phyloP scores from a whole-genome alignment of 2,797 vertebrate species.

The Neostethus bicornis region DNA sequence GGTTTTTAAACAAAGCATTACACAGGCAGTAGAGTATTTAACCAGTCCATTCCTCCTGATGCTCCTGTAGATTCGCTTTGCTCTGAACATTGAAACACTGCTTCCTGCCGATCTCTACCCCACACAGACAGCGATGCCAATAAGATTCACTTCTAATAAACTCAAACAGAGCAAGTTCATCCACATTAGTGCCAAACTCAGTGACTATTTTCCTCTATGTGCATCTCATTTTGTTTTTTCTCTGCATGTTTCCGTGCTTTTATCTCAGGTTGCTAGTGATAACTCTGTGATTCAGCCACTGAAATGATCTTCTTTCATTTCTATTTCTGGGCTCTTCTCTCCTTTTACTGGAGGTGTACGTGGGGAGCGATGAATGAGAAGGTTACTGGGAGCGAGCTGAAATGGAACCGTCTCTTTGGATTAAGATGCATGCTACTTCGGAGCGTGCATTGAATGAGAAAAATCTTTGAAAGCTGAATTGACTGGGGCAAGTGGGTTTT shows the following conservation, averaged over 20 bases:
- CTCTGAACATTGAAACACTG: constrained; percentile 24
- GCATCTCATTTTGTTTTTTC: constrained; percentile 36
- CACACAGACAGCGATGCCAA: constrained; percentile 26
- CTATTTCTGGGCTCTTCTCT: constrained; percentile 52
- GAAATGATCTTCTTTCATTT: constrained; percentile 64
- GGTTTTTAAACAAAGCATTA: constrained; percentile 65
- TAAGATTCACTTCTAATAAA: constrained; percentile 32
- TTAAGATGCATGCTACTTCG: constrained; percentile 62
- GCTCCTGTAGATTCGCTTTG: constrained; percentile 20
- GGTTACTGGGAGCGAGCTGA: constrained; percentile 58
- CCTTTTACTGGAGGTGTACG: constrained; percentile 50
- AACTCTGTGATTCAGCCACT: constrained; percentile 52
- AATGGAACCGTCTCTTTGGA: constrained; percentile 73
- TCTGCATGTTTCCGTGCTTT: constrained; percentile 28
- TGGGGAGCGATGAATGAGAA: constrained; percentile 49
- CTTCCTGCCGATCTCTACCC: constrained; percentile 30
- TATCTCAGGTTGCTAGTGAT: constrained; percentile 45
- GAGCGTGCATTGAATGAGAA: constrained; percentile 62
- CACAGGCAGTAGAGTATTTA: constrained; percentile 46
- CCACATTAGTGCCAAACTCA: constrained; percentile 34
- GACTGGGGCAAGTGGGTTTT: constrained; percentile 5
- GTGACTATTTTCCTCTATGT: constrained; percentile 30
- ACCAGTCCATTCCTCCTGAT: constrained; percentile 49
- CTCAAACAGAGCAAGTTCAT: constrained; percentile 35
- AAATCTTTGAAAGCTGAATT: constrained; percentile 31